phyloP scores from a whole-genome alignment of 2,888 invertebrate genomes.

The Meteorus colon region DNA sequence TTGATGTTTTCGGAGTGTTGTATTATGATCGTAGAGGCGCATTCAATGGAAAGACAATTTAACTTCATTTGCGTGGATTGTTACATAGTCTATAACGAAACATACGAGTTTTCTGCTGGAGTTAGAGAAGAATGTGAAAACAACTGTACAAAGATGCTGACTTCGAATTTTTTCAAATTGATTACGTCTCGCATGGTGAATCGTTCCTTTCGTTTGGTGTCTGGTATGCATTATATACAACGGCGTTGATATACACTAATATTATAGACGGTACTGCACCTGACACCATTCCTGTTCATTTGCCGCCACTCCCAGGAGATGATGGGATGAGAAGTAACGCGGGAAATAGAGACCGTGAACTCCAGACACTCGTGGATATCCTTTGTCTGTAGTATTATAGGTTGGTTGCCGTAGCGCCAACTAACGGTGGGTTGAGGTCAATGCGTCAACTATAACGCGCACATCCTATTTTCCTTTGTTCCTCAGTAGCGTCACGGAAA shows the following conservation, averaged over 20 bases:
- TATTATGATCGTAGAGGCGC: too few relatives aligned
- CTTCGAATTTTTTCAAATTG: too few relatives aligned
- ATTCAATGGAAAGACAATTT: too few relatives aligned
- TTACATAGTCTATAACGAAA: too few relatives aligned
- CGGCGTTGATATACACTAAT: conserved; percentile 39
- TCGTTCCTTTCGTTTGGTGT: too few relatives aligned
- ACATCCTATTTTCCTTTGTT: conserved; percentile 39
- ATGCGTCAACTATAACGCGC: conserved; percentile 30
- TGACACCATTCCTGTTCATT: conserved; percentile 49
- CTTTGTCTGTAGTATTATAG: conserved; percentile 29
- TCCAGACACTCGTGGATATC: conserved; percentile 32
- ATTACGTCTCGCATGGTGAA: too few relatives aligned
- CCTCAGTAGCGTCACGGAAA: conserved; percentile 25
- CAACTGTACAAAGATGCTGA: too few relatives aligned
- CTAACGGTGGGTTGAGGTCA: conserved; percentile 24
- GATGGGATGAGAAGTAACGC: neutral
- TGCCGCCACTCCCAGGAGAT: conserved; percentile 29
- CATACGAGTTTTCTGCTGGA: too few relatives aligned
- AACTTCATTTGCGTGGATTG: too few relatives aligned
- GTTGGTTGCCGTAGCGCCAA: conserved; percentile 25
- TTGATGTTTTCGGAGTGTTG: too few relatives aligned
- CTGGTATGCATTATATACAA: conserved; percentile 20
- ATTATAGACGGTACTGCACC: conserved; percentile 44
- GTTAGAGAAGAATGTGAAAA: too few relatives aligned
- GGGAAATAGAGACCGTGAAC: conserved; percentile 29